These are phyloP conservation scores for Aphelinus certus DNA, from an alignment of 1,140 invertebrate genomes.

Conservation along the genomic window DNA sequence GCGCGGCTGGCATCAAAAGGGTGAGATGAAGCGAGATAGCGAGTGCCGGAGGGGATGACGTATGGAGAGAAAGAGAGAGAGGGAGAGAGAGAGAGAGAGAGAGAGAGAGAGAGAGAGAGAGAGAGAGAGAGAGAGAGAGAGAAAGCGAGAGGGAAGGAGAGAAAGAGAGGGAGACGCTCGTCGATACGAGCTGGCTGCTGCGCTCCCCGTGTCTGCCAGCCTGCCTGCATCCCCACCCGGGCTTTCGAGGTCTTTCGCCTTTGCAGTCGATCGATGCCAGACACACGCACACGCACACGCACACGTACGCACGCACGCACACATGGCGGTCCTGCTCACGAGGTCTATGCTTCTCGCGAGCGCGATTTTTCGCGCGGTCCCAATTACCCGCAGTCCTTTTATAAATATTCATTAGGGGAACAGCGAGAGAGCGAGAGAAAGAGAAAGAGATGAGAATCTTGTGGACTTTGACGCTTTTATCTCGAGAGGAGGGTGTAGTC, in stretches of 20 bases:
- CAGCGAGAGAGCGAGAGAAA: too few species aligned
- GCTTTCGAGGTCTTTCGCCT: slow-evolving; percentile 18
- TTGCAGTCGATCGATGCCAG: slow-evolving; percentile 63
- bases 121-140: slow-evolving; percentile 41
- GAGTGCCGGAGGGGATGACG: slow-evolving; percentile 38
- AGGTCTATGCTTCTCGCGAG: neutral
- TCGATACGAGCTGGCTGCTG: slow-evolving; percentile 55
- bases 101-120: slow-evolving; percentile 33
- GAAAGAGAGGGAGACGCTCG: slow-evolving; percentile 54
- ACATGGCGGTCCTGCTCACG: neutral
- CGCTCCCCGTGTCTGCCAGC: slow-evolving; percentile 42
- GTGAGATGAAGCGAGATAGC: too few species aligned
- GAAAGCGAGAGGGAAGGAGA: slow-evolving; percentile 10
- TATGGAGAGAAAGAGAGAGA: slow-evolving; percentile 42
- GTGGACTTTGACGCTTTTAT: slow-evolving; percentile 10
- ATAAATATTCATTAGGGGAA: slow-evolving; percentile 19
- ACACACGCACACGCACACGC: slow-evolving; percentile 50
- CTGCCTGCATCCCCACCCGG: slow-evolving; percentile 5
- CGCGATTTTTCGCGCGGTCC: neutral
- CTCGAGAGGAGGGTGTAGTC: neutral
- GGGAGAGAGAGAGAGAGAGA: slow-evolving; percentile 29
- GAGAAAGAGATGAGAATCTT: neutral
- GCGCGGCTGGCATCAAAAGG: too few species aligned
- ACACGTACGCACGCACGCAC: neutral
- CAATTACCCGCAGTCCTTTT: slow-evolving; percentile 10